Percentiles rank a stretch among this genome's conserved stretches.
phyloP scores from a whole-genome alignment of 2,888 invertebrate genomes.

The Melinaea menophilus region DNA sequence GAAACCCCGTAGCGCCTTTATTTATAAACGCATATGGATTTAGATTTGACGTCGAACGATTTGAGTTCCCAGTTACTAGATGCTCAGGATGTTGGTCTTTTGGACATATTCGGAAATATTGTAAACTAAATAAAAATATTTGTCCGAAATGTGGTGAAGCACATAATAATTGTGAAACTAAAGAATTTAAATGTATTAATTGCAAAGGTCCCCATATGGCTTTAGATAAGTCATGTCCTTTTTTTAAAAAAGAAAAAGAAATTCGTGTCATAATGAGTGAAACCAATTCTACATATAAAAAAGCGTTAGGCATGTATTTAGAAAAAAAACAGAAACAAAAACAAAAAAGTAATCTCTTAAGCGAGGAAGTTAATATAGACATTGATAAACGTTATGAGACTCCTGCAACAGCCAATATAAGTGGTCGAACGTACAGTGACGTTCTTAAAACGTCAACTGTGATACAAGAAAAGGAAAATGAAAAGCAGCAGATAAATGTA shows the following conservation, averaged over 20 bases:
- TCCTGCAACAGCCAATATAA: too few species aligned
- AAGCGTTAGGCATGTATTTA: constrained; percentile 9
- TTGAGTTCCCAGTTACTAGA: constrained; percentile 31
- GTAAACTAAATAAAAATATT: constrained; percentile 25
- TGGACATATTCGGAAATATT: constrained; percentile 25
- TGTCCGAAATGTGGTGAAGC: constrained; percentile 30
- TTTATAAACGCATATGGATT: too few species aligned
- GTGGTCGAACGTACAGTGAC: too few species aligned
- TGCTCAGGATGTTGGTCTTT: constrained; percentile 32
- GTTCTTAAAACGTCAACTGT: too few species aligned
- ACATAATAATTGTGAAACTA: constrained; percentile 30
- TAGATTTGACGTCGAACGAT: neutral
- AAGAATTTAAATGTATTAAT: constrained; percentile 28
- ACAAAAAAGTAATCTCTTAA: too few species aligned
- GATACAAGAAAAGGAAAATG: too few species aligned
- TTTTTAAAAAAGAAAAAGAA: constrained; percentile 27
- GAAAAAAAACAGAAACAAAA: neutral
- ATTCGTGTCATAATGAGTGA: neutral
- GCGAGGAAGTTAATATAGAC: too few species aligned
- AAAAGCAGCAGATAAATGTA: too few species aligned
- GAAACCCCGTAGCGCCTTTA: too few species aligned
- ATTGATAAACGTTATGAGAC: too few species aligned
- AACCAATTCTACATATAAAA: constrained; percentile 19
- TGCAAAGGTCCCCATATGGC: constrained; percentile 32
- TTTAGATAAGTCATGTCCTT: constrained; percentile 29